Conservation (phyloP, 2,888 invertebrate genomes). For the Torymus tubicola region DNA sequence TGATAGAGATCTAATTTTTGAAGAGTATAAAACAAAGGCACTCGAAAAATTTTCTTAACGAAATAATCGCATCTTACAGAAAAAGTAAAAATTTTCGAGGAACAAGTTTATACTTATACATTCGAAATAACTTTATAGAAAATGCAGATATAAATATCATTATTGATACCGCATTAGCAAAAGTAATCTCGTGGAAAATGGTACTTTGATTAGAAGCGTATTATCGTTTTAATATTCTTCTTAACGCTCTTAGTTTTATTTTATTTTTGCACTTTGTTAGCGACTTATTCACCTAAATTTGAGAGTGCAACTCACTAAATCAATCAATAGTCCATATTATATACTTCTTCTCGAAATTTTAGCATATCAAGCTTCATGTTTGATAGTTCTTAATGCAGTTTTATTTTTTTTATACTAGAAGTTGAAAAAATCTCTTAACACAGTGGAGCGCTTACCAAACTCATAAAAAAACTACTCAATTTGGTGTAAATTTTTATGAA, state of each 20-base stretch:
- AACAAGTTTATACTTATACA: neutral
- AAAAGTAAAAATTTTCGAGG: conserved; percentile 3
- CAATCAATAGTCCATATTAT: neutral
- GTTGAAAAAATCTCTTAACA: too few relatives aligned
- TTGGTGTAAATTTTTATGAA: too few relatives aligned
- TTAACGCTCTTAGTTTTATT: conserved; percentile 2
- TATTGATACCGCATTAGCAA: neutral
- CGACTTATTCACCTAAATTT: too few relatives aligned
- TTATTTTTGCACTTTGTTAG: conserved; percentile 1
- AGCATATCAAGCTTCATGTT: conserved; percentile 2
- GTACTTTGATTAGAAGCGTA: neutral
- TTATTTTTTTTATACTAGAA: too few relatives aligned
- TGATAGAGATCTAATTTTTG: conserved; percentile 18
- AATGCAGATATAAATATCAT: conserved; percentile 21
- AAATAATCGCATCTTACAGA: neutral
- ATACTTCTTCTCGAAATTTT: conserved; percentile 14
- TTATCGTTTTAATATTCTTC: neutral
- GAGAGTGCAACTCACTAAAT: too few relatives aligned
- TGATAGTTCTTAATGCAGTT: too few relatives aligned
- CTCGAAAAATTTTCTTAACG: neutral
- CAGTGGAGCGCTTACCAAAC: too few relatives aligned
- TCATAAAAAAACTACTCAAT: too few relatives aligned
- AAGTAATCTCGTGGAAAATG: conserved; percentile 8
- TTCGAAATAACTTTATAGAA: conserved; percentile 16
- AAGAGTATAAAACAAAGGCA: conserved; percentile 37